Base-by-base conservation (phyloP, 1,140 invertebrate species). In the Zelostemma sp. region DNA sequence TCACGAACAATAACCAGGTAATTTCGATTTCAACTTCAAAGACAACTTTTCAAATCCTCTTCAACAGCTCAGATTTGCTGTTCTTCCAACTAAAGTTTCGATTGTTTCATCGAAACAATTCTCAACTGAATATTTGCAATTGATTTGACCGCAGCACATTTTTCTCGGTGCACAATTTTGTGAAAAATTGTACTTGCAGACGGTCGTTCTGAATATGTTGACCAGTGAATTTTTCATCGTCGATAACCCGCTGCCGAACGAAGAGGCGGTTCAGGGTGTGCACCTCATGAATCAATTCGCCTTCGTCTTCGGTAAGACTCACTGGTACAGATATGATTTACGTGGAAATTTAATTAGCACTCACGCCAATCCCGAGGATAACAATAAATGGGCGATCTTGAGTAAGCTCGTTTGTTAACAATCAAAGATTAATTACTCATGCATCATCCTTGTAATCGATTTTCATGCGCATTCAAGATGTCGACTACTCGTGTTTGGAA, bases 1-100 rank as follows among this genome's bases (percentile, higher is more conserved):
- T 92, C 78, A 98, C 97, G 1, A 99, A 97, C 74, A 98, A 98
- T 80, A 96, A 97, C 85, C 95, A 97, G 84, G 92, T 93, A 81
- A 50, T 45, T 58, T 49, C 21, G 21, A 31, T 56, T 11, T 45
- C 12, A 35, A n/a, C n/a, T n/a, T n/a, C n/a, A n/a, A n/a, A n/a
- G n/a, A n/a, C n/a, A n/a, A n/a, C n/a, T n/a, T n/a, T 25, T 25
- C 21, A 25, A 25, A 25, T 25, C 21, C 21, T 3, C 3, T 25
- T 25, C n/a, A n/a, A n/a, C n/a, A n/a, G n/a, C n/a, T n/a, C n/a
- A n/a, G n/a, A n/a, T n/a, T n/a, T n/a, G n/a, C n/a, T n/a, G n/a
- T n/a, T n/a, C n/a, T n/a, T n/a, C n/a, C n/a, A n/a, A n/a, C n/a
- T n/a, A n/a, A n/a, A n/a, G n/a, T n/a, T n/a, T n/a, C n/a, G n/a